A percentile compares a stretch with the other conserved stretches of the same genome.
Evolutionary conservation across 2,797 vertebrate species (phyloP).

Genomic region (Astyanax mexicanus): DNA sequence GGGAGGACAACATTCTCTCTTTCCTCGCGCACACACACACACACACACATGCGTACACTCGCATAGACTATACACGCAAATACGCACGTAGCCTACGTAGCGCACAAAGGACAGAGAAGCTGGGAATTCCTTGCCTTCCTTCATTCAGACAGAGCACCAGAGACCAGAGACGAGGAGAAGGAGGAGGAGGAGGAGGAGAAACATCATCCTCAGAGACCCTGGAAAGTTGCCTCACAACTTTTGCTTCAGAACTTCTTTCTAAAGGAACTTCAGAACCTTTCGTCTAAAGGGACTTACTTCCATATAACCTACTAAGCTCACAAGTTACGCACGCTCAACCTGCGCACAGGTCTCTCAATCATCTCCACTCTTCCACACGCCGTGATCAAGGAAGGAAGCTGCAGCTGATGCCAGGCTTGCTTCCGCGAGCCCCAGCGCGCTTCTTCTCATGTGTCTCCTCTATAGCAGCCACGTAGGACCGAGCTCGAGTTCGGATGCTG

Average conservation of each 20-base stretch:
- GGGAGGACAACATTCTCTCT: constrained; percentile 69
- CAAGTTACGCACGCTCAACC: neutral
- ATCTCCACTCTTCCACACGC: neutral
- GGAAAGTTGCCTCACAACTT: neutral
- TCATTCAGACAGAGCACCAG: too few relatives aligned
- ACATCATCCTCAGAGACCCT: constrained; percentile 32
- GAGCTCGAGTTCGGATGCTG: constrained; percentile 28
- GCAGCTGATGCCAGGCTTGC: too few relatives aligned
- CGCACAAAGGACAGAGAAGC: constrained; percentile 52
- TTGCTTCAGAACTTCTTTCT: neutral
- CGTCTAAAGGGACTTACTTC: too few relatives aligned
- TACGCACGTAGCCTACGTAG: neutral
- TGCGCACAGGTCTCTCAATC: too few relatives aligned
- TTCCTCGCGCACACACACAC: constrained; percentile 36
- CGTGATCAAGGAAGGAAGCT: constrained; percentile 1
- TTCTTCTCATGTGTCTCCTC: too few relatives aligned
- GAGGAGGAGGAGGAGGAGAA: constrained; percentile 29
- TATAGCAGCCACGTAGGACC: neutral
- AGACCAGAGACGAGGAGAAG: constrained; percentile 19
- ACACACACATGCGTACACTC: too few relatives aligned
- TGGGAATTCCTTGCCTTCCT: neutral
- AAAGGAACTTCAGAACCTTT: too few relatives aligned
- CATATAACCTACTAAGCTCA: too few relatives aligned
- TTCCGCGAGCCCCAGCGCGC: too few relatives aligned
- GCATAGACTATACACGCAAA: too few relatives aligned